Evolutionary conservation across 2,797 vertebrate species (phyloP), one percentile per base, ranked within the genome.

Genomic region (Eulemur rubriventer): DNA sequence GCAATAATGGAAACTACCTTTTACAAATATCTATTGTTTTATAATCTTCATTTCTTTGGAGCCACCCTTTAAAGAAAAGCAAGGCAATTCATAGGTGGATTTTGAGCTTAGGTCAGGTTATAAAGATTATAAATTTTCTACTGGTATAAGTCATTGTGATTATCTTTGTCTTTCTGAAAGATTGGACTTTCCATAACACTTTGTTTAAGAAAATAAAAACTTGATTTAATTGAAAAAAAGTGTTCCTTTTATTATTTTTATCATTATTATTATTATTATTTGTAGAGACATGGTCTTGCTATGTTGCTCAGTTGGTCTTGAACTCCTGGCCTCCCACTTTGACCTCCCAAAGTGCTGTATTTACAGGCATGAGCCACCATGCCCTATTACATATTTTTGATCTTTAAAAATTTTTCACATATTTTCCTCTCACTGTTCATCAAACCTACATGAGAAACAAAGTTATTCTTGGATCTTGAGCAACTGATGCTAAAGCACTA

Each of bases 181-280:
- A 17, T 41, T 70, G 38, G n/a, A 65, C 26, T 97, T 91, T 33
- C 28, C 2, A 7, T 78, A 85, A 76, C 20, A 86, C 14, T 87
- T 91, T 91, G 28, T 88, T 12, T 87, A 88, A 95, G 28, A 83
- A 89, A 97, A 96, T 97, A 95, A 98, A 97, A 92, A n/a, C 24
- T 55, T 65, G 12, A 78, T 70, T 86, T 76, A 50, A 63, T n/a
- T 43, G 59, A 41, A 80, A 69, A 69, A 94, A 81, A 14, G 6
- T 93, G 17, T 91, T 65, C 24, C 48, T 86, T 95, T 93, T 22
- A 55, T 22, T 55, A 55, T 55, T 57, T 10, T 52, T 20, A 52
- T 52, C 0, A 52, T 20, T 1, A 52, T 57, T 57, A 55, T 55
- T 55, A 57, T 57, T 57, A 57, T 57, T 57, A 57, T 57, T n/a